Percentiles rank a stretch among this genome's conserved stretches.
Conservation (phyloP, 2,113 vertebrate species). For the Catagonus wagneri region DNA sequence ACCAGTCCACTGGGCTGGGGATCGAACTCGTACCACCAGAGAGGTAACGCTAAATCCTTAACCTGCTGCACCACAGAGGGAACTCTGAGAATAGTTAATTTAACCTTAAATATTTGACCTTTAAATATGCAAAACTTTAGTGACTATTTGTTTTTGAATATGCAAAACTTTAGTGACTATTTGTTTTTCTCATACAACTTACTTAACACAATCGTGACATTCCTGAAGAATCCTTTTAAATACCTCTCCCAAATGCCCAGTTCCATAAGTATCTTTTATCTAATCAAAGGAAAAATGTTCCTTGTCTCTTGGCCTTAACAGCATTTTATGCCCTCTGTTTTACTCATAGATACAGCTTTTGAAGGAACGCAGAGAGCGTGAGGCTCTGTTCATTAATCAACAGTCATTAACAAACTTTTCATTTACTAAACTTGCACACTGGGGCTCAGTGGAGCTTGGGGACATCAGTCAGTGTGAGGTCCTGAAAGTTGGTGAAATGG, state of each 20-base stretch:
- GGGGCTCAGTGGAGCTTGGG: too few relatives aligned
- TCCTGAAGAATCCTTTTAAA: not conserved
- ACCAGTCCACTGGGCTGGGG: too few relatives aligned
- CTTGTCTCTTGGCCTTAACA: not conserved
- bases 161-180: not conserved
- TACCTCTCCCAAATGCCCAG: not conserved
- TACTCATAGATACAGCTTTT: rapidly evolving
- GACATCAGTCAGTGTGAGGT: too few relatives aligned
- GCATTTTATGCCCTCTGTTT: not conserved
- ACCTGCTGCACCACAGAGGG: too few relatives aligned
- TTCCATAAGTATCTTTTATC: not conserved
- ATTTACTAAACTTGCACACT: rapidly evolving
- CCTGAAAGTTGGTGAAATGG: too few relatives aligned
- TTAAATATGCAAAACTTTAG: not conserved
- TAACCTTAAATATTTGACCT: not conserved
- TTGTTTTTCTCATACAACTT: not conserved
- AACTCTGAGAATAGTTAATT: not conserved
- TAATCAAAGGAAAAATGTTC: not conserved
- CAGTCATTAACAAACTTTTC: not conserved
- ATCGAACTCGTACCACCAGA: too few relatives aligned
- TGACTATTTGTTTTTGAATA: not conserved
- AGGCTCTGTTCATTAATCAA: not conserved
- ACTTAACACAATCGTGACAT: not conserved
- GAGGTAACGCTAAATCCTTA: too few relatives aligned
- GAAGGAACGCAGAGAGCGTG: not conserved